phyloP scores from a whole-genome alignment of 2,113 vertebrate species.

The Pavo muticus region DNA sequence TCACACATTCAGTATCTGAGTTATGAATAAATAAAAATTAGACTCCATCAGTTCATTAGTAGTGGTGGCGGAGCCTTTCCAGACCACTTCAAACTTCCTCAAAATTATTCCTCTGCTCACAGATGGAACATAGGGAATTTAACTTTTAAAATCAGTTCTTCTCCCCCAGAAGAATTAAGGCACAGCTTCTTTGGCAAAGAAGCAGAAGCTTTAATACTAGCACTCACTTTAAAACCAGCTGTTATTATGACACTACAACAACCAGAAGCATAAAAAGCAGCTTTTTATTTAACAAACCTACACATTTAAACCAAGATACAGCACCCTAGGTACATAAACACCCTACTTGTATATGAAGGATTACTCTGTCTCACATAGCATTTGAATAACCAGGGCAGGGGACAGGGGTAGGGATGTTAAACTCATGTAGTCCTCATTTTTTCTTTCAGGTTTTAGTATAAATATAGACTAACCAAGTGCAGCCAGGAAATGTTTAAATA shows the following conservation, averaged over 20 bases:
- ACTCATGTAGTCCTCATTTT: background rate
- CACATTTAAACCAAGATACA: background rate
- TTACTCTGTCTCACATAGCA: background rate
- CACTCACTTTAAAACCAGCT: background rate
- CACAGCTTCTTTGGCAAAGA: background rate
- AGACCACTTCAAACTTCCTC: background rate
- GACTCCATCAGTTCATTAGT: background rate
- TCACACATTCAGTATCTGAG: background rate
- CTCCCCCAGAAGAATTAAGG: background rate
- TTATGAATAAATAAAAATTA: background rate
- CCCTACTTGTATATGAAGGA: background rate
- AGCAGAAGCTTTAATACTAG: background rate
- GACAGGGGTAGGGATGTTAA: background rate
- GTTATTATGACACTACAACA: background rate
- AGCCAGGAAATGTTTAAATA: slow-evolving; percentile 78
- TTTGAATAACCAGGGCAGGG: background rate
- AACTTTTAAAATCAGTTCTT: background rate
- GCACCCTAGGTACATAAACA: background rate
- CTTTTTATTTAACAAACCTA: background rate
- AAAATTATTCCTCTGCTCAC: background rate
- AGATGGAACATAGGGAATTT: background rate
- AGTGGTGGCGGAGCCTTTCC: background rate
- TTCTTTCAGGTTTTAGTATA: slow-evolving; percentile 52
- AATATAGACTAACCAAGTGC: slow-evolving; percentile 64
- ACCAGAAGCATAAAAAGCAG: background rate